phyloP scores from a whole-genome alignment of 2,797 vertebrate genomes.

The Gypaetus barbatus region DNA sequence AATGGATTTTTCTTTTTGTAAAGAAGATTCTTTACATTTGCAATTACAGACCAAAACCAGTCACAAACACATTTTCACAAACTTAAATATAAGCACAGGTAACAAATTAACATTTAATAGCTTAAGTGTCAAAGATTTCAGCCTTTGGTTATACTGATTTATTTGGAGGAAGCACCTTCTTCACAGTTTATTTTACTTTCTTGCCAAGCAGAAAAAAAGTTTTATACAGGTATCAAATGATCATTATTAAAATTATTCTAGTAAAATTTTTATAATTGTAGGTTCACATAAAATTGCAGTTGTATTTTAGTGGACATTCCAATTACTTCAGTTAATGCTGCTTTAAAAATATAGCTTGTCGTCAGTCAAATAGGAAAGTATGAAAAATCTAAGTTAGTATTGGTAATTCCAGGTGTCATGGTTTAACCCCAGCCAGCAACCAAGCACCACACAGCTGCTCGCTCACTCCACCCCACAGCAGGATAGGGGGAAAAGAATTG shows the following conservation, averaged over 20 bases:
- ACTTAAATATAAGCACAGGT: not conserved
- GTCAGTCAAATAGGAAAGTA: not conserved
- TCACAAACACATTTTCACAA: not conserved
- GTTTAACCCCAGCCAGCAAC: not conserved
- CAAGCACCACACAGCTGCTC: not conserved
- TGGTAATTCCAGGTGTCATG: not conserved
- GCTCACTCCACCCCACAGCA: rapidly evolving
- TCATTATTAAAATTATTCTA: not conserved
- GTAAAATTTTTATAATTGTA: not conserved
- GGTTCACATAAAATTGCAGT: not conserved
- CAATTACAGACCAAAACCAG: not conserved
- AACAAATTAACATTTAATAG: not conserved
- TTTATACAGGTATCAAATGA: not conserved
- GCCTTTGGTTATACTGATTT: not conserved
- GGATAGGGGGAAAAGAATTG: not conserved
- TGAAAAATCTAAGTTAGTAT: not conserved
- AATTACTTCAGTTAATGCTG: not conserved
- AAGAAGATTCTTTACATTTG: not conserved
- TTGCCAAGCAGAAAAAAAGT: not conserved
- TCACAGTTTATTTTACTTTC: not conserved
- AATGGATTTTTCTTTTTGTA: not conserved
- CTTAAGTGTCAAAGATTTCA: not conserved
- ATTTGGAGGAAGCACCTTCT: not conserved
- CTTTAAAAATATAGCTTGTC: not conserved
- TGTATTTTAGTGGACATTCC: not conserved